Base-by-base conservation (phyloP, 2,888 invertebrate genomes). In the Heliconius cydno region DNA sequence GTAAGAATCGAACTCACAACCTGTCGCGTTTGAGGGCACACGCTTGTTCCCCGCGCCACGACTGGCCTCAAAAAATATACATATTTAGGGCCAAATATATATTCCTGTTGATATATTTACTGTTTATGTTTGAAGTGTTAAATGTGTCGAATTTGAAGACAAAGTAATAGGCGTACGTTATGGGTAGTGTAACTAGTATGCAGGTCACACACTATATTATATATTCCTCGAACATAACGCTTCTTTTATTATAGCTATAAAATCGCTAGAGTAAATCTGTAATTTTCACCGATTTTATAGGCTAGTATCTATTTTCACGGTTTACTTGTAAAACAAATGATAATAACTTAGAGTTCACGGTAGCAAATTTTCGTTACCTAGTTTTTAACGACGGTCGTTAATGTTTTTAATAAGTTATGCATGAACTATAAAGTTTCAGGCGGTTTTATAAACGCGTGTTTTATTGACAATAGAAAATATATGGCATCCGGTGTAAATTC, bases 191-290 rank as follows among this genome's bases (percentile, higher is more conserved):
- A 90, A 88, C 88, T 87, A 90, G 89, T 90, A 94, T 90, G 88
- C 90, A 89, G 88, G 87, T 89, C 92, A 90, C 90, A 90, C 89
- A 85, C 88, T 88, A 87, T 87, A 88, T 88, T 92, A 90, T 92
- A 34, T 92, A 92, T 92, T 93, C 91, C 87, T 82, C 86, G 89
- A 89, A 90, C 88, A 89, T 91, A 94, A 94, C 94, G 91, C 92
- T 92, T 91, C 90, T 93, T 95, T 95, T 95, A 95, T 94, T 93
- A 92, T 89, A 88, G 92, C 92, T 92, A 92, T 94, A 94, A 95
- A 93, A 89, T 84, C 87, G 84, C 86, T 88, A 88, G 87, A 89
- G 91, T 90, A 91, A 93, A 92, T 90, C 88, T 87, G 87, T 87
- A 90, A 91, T 93, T 92, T 94, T 92, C 88, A 88, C 90, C 90